Evolutionary conservation across 1,140 invertebrate genomes (phyloP), one percentile per base, ranked within the genome.

Genomic region (Calosoma granatense): DNA sequence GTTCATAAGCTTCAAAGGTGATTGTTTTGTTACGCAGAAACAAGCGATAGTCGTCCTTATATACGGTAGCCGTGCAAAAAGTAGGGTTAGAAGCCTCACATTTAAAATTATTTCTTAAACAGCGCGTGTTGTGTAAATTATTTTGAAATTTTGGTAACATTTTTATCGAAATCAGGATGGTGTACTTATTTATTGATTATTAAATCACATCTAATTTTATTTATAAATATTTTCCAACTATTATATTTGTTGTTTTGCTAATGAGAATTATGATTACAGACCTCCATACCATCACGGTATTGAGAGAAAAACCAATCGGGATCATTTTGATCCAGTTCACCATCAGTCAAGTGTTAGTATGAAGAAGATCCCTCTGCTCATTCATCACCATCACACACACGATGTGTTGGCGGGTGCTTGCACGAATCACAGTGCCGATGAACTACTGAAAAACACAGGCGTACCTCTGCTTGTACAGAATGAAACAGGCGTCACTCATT

Each of bases 391-490:
- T 17, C 41, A 6, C 4, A 6, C 4, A 12, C 9, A 47, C 15
- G 41, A 47, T 12, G 17, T 17, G 9, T 12, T 47, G 17, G 4
- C 9, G 3, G 26, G 26, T 30, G 26, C 26, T 30, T 14, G 14
- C 14, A 47, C 17, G 9, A 47, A 47, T 17, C 41, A 47, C 17
- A 47, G 17, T 47, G 9, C 41, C 59, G 57, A 60, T n/a, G 56
- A 61, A 6, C 20, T 52, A 20, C 51, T 36, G 17, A 39, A 43
- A 20, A 60, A 61, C 22, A 39, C 51, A 21, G 56, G 63, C 23
- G 51, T 62, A 43, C 65, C 65, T 22, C 53, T 65, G 17, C 54
- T 67, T 14, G 55, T 63, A 20, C 61, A 64, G 30, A 60, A 59
- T 14, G 59, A 61, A 30, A 53, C 54, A 22, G 19, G 43, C 1